phyloP scores from a whole-genome alignment of 2,113 vertebrate genomes.

The Lophura nycthemera region DNA sequence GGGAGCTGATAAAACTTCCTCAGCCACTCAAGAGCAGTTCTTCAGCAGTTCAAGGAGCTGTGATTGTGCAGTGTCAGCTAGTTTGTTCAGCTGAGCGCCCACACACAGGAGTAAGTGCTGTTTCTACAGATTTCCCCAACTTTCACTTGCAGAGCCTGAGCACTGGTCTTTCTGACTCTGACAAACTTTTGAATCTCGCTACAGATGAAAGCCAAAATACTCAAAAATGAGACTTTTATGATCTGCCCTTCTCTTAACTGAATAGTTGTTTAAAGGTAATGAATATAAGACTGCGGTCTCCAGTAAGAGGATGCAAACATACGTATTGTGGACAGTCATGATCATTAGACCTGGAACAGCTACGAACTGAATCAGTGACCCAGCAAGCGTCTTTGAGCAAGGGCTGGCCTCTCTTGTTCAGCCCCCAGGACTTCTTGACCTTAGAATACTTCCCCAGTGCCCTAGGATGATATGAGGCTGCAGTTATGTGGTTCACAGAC shows the following conservation, averaged over 20 bases:
- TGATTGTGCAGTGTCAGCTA: constrained; percentile 15
- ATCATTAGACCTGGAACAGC: not conserved
- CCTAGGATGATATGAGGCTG: not conserved
- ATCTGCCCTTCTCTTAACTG: not conserved
- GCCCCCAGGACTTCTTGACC: not conserved
- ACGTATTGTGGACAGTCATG: not conserved
- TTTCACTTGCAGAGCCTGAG: not conserved
- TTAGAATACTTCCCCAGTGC: not conserved
- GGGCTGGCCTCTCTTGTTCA: not conserved
- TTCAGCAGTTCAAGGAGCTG: not conserved
- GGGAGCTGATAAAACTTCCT: not conserved
- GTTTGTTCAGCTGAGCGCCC: not conserved
- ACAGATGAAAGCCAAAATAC: not conserved
- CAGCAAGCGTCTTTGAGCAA: not conserved
- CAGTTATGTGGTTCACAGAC: not conserved
- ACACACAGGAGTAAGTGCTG: not conserved
- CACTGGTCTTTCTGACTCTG: not conserved
- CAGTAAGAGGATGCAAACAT: not conserved
- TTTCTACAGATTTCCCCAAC: not conserved
- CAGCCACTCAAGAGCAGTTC: not conserved
- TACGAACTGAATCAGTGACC: rapidly evolving
- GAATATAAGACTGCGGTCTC: not conserved
- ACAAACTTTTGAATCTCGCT: not conserved
- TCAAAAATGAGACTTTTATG: not conserved
- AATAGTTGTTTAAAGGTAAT: not conserved